Base-by-base conservation (phyloP, 2,113 vertebrate genomes). In the Sorex fumeus region DNA sequence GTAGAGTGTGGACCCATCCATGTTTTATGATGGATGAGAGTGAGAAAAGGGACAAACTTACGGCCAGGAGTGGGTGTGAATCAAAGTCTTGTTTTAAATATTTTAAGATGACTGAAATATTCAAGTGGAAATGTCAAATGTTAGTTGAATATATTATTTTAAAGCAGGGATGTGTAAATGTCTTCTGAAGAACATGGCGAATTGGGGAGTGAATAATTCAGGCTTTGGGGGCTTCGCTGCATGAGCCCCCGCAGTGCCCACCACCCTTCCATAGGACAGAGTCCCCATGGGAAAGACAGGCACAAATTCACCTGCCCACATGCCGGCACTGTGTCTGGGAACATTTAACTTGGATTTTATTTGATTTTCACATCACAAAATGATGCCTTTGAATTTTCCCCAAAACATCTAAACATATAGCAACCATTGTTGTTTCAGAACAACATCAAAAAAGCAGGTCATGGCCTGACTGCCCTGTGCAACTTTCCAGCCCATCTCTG, bases 101-200 rank as follows among this genome's bases (percentile, higher is more conserved):
- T 69, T 91, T 87, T 64, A 60, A 40, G 66, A 83, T 78, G 27
- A 78, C 8, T 72, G n/a, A 84, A 84, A 53, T 45, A 28, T 10
- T 50, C 36, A 50, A 80, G 36, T 69, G 16, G 66, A 84, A 88
- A n/a, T 66, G 9, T 32, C 6, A 86, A 75, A 47, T 30, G 40
- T 25, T 57, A 88, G n/a, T 64, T 76, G 19, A 67, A 67, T n/a
- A 72, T 36, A 12, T 64, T 27, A 80, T 45, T 79, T 80, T 45
- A 84, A 34, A 88, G 5, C 11, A 64, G 6, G 25, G 1, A 7
- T 80, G 8, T 25, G 75, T 15, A 71, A 78, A 77, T 47, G 45
- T 47, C 28, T 70, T 43, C 53, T 57, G 18, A 57, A 19, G 53
- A 57, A 57, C 13, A 19, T 5, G 15, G 19, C 15, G 13, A 18